Evolutionary conservation across 2,888 invertebrate genomes (phyloP).

Genomic region (Tenthredo amoena): DNA sequence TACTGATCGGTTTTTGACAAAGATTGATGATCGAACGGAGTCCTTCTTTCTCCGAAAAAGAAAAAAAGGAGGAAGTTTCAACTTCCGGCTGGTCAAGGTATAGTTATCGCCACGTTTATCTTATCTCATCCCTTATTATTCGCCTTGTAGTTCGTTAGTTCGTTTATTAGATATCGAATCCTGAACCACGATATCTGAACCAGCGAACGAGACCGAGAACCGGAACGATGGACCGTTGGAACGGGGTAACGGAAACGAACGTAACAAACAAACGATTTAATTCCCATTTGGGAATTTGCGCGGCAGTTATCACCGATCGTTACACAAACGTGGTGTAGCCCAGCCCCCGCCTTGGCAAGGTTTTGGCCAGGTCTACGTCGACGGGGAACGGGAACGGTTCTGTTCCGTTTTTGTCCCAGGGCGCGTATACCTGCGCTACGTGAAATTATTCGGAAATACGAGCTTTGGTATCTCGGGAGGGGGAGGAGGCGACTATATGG

Average conservation of each 20-base stretch:
- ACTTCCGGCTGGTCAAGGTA: not conserved
- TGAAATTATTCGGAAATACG: constrained; percentile 40
- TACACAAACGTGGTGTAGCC: constrained; percentile 11
- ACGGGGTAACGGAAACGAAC: not conserved
- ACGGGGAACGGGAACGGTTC: not conserved
- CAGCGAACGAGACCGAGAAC: not conserved
- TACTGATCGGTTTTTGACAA: no score
- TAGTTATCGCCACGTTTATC: not conserved
- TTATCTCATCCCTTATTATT: not conserved
- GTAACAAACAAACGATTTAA: constrained; percentile 37
- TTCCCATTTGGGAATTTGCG: constrained; percentile 42
- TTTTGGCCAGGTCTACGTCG: not conserved
- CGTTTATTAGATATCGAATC: not conserved
- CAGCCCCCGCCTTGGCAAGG: not conserved
- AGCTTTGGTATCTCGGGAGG: not conserved
- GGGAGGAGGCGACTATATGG: not conserved
- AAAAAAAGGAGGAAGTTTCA: no score
- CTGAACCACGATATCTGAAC: not conserved
- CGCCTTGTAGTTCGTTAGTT: not conserved
- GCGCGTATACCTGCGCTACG: not conserved
- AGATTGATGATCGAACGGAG: no score
- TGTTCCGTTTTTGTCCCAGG: constrained; percentile 9
- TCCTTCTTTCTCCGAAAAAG: no score
- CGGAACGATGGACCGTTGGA: not conserved
- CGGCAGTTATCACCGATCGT: constrained; percentile 45